A percentile compares a stretch with the other conserved stretches of the same genome.
These are phyloP conservation scores for Chrysocyon brachyurus DNA, from an alignment of 2,797 vertebrate species.

Conservation along the genomic window DNA sequence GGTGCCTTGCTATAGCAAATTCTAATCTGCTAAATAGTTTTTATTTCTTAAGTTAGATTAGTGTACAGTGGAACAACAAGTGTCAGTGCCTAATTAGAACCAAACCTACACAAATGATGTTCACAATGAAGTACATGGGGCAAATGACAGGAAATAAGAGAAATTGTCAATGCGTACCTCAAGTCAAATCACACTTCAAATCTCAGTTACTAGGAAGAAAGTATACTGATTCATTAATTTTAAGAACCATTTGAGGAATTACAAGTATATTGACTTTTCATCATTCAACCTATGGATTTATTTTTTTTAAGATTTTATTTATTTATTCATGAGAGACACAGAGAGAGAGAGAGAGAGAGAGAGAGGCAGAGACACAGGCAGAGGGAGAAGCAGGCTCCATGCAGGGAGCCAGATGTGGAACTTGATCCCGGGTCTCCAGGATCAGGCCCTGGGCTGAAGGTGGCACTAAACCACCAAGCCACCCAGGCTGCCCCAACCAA, in stretches of 20 bases:
- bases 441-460: too few species aligned
- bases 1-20: slow-evolving; percentile 22
- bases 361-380: too few species aligned
- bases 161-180: background rate
- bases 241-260: background rate
- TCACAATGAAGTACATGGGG: background rate
- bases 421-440: too few species aligned
- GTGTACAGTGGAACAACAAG: background rate
- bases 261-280: slow-evolving; percentile 1
- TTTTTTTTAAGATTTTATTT: too few species aligned
- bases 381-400: too few species aligned
- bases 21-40: background rate
- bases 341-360: too few species aligned
- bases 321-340: too few species aligned
- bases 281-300: background rate
- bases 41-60: background rate
- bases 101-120: slow-evolving; percentile 18
- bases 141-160: background rate
- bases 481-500: too few species aligned
- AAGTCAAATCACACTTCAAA: background rate
- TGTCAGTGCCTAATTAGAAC: slow-evolving; percentile 46
- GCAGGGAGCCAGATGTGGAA: too few species aligned
- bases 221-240: background rate
- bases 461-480: too few species aligned
- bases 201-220: background rate